Evolutionary conservation across 2,797 vertebrate species (phyloP), one percentile per base, ranked within the genome.

Genomic region (Macroramphosus scolopax): DNA sequence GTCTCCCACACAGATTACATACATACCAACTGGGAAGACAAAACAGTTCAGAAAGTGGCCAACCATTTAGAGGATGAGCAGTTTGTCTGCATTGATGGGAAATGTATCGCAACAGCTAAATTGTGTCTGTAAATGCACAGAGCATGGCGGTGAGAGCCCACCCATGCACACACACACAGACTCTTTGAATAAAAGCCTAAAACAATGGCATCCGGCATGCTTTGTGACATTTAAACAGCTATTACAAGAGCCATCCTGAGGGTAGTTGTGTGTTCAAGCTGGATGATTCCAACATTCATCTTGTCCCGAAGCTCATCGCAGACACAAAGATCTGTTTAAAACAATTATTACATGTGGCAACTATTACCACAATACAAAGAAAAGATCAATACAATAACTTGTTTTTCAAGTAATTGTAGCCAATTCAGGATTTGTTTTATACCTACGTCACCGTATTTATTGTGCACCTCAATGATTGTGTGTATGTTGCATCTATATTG

Each of bases 91-190:
- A 17, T 7, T 42, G 50, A 58, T 42, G 49, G 37, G 41, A 65
- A 44, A 52, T 74, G 56, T 57, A 56, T 65, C 67, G 51, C 36
- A 25, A 51, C 55, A 61, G 43, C 68, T 72, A 55, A 53, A 49
- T 71, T 58, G 1, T 42, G 34, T 73, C 46, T 34, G 46, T 44
- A 42, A 70, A 53, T 49, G 30, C 22, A 13, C 11, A 63, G 44
- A 44, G 55, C 67, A 51, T 39, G 22, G 42, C 7, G 25, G 25
- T 26, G 2, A 26, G 25, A 26, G 25, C 25, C 25, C 25, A 6
- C 50, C 54, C 65, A 72, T 53, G 38, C 50, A 13, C 15, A 43
- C 36, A 24, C 51, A 52, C 33, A 48, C 47, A 33, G 12, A 31
- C 51, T 13, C 39, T 51, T 15, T 33, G 33, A 48, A 46, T 44